Percentiles rank a stretch among this genome's conserved stretches.
Evolutionary conservation across 2,797 vertebrate genomes (phyloP).

Genomic region (Podarcis siculus): DNA sequence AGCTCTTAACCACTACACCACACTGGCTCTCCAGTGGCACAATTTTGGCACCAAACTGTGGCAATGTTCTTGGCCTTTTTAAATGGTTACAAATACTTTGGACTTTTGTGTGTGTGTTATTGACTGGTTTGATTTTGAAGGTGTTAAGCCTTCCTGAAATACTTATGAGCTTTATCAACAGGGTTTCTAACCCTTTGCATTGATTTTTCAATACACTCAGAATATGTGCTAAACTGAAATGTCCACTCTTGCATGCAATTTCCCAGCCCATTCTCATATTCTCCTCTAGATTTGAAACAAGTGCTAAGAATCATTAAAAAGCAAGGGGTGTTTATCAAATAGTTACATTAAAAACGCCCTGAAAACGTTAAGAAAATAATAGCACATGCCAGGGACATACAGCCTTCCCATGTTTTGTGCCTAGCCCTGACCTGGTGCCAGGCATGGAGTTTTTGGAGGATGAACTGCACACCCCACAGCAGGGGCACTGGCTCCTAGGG

Average conservation of each 20-base stretch:
- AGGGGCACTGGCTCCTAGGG: too few species aligned
- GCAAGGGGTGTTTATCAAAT: background rate
- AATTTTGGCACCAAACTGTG: background rate
- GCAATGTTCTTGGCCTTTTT: background rate
- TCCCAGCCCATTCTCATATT: background rate
- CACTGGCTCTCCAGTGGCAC: constrained; percentile 18
- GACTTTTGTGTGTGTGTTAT: background rate
- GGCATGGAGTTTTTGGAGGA: too few species aligned
- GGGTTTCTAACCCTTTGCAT: constrained; percentile 29
- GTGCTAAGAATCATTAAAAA: background rate
- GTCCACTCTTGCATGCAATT: background rate
- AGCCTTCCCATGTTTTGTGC: too few species aligned
- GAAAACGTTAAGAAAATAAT: constrained; percentile 3
- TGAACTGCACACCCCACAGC: too few species aligned
- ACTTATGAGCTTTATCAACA: constrained; percentile 53
- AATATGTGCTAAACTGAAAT: constrained; percentile 35
- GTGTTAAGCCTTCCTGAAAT: constrained; percentile 40
- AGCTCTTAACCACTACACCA: too few species aligned
- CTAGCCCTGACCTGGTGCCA: too few species aligned
- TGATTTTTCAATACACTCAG: constrained; percentile 49
- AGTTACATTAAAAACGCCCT: fast-evolving
- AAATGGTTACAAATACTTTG: constrained; percentile 10
- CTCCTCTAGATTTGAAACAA: background rate
- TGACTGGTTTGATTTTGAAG: constrained; percentile 23
- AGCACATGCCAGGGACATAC: too few species aligned